Evolutionary conservation across 2,888 invertebrate genomes (phyloP).

Genomic region (Panzeria rudis): DNA sequence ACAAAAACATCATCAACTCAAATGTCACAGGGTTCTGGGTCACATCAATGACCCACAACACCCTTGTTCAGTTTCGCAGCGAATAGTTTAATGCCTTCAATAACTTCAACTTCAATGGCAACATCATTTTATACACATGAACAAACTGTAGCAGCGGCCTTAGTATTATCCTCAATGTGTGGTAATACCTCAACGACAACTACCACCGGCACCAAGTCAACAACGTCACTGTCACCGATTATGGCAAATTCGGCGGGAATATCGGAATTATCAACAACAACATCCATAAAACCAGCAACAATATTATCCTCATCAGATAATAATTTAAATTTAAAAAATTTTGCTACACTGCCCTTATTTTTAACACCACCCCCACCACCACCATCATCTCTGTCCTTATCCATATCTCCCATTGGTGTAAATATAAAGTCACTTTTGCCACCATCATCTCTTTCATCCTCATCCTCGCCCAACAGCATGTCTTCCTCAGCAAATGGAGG

Average conservation of each 20-base stretch:
- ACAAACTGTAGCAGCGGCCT: conserved; percentile 80
- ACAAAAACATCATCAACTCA: conserved; percentile 45
- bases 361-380: conserved; percentile 73
- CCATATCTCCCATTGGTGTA: conserved; percentile 62
- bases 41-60: conserved; percentile 79
- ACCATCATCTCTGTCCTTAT: conserved; percentile 55
- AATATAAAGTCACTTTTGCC: conserved; percentile 64
- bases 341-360: conserved; percentile 74
- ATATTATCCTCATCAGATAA: conserved; percentile 37
- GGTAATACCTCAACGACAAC: conserved; percentile 67
- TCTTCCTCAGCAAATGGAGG: conserved; percentile 29
- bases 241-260: conserved; percentile 68
- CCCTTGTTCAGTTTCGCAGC: conserved; percentile 55
- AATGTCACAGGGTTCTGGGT: conserved; percentile 49
- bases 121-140: conserved; percentile 80
- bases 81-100: conserved; percentile 51
- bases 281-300: conserved; percentile 43
- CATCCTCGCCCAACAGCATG: conserved; percentile 47
- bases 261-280: conserved; percentile 58
- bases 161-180: conserved; percentile 80
- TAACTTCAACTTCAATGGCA: conserved; percentile 54
- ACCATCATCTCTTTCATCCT: conserved; percentile 40
- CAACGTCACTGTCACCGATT: conserved; percentile 64
- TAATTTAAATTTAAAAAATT: conserved; percentile 66
- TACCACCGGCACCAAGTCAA: conserved; percentile 64